Evolutionary conservation across 2,797 vertebrate genomes (phyloP), one percentile per base, ranked within the genome.

Genomic region (Vireo griseus): DNA sequence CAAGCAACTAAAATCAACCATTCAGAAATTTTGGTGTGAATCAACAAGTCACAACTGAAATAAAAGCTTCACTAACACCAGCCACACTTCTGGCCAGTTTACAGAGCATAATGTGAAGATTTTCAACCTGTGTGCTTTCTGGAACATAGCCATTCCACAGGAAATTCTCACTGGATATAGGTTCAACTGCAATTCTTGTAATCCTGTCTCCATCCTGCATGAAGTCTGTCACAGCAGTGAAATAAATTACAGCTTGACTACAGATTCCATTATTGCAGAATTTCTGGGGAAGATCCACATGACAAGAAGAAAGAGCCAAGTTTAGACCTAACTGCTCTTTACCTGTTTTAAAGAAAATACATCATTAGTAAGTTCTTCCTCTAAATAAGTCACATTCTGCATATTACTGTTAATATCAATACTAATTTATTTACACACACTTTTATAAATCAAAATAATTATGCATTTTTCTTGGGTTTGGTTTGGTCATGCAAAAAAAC

Each of bases 101-200:
- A 93, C 14, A 88, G 63, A 80, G 44, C 18, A 39, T 62, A 94
- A 88, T 20, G 65, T 2, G 26, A 90, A 82, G 48, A 66, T 69
- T 92, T 59, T 69, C 42, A 88, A 99, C 99, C 98, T 98, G 98
- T 33, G 97, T 95, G 17, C 97, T 96, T 83, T 98, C 98, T 72
- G 98, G 98, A 13, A 95, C 78, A 73, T 99, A 99, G 87, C 97
- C 98, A 37, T 98, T 98, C 99, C 99, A 99, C 42, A 99, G 96
- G 75, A 99, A 98, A 73, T 98, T 98, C 13, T 97, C 93, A 52
- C 97, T 98, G 89, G 96, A 81, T 73, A 99, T 94, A n/a, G 99
- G 98, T 88, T 98, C 90, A 0, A 98, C 95, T 10, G 85, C 94
- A 91, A 99, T 98, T 75, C 95, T 94, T 50, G 98, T 98, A 31